Percentiles rank a stretch among this genome's conserved stretches.
Conservation (phyloP, 1,140 invertebrate genomes). For the Brachionus angularis region DNA sequence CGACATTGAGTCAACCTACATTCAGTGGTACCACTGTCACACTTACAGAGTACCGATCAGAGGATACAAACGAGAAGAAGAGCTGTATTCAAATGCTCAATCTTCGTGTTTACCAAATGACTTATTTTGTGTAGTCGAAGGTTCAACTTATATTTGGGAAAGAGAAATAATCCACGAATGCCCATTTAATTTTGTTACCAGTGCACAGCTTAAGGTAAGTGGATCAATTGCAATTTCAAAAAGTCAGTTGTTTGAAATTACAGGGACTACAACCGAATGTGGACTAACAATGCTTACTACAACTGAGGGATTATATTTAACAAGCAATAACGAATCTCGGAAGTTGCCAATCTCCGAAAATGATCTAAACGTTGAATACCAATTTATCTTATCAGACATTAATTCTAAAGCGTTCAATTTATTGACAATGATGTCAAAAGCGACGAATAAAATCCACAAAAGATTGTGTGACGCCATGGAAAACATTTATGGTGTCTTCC, state of each 20-base stretch:
- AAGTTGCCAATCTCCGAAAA: background rate
- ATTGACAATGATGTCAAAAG: background rate
- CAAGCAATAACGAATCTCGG: background rate
- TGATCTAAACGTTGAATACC: background rate
- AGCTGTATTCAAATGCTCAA: background rate
- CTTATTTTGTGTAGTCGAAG: background rate
- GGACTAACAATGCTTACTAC: background rate
- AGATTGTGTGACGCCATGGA: conserved; percentile 2
- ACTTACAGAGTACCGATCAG: conserved; percentile 7
- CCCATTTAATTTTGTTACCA: background rate
- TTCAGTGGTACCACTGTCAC: background rate
- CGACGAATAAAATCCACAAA: conserved; percentile 9
- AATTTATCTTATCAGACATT: background rate
- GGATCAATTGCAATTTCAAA: background rate
- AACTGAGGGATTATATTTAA: background rate
- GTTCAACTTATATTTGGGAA: background rate
- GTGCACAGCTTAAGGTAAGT: background rate
- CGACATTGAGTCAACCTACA: too few species aligned
- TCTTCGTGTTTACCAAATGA: background rate
- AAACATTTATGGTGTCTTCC: background rate
- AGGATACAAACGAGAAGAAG: background rate
- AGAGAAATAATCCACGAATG: conserved; percentile 2
- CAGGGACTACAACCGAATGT: background rate
- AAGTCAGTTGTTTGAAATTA: background rate
- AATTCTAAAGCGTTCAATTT: background rate